Evolutionary conservation across 2,888 invertebrate genomes (phyloP), one percentile per base, ranked within the genome.

Genomic region (Monopis laevigella): DNA sequence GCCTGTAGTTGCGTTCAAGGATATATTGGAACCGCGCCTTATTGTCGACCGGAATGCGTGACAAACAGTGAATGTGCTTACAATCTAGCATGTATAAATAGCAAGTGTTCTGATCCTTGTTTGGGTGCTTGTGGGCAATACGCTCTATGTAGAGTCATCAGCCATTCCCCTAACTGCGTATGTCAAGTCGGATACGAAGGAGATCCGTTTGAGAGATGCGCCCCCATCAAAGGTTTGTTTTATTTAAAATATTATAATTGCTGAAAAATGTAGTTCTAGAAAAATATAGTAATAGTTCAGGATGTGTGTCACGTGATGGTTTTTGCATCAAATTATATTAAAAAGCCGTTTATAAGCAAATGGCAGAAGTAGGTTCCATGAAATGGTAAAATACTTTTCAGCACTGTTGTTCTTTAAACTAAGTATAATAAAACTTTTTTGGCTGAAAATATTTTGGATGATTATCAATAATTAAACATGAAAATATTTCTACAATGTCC

Each of bases 101-200:
- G 85, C 45, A 92, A 88, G 63, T 94, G 93, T 56, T 71, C 84
- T 5, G 89, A 93, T 59, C 92, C 93, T 12, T 94, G 93, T 53
- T 83, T 87, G 2, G 90, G 91, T 29, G 86, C 89, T 19, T 93
- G 93, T 51, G 92, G 93, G 40, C 83, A 84, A 46, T 86, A 86
- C 42, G 89, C 95, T 1, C 72, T 86, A 40, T 95, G 95, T 58
- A 82, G 88, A 45, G 90, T 91, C 1, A 84, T 92, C 40, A 92
- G 92, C 61, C 95, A 95, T 63, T 90, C 89, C 50, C 93, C 95
- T 1, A 87, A 92, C 44, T 95, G 95, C 58, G 85, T 84, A 41
- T 95, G 95, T 57, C 87, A 88, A 48, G 59, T 70, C 18, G 84
- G 84, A 42, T 85, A 84, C 57, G 82, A 86, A 44, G 93, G 93